Base-by-base conservation (phyloP, 2,113 vertebrate species). In the Seriola quinqueradiata region DNA sequence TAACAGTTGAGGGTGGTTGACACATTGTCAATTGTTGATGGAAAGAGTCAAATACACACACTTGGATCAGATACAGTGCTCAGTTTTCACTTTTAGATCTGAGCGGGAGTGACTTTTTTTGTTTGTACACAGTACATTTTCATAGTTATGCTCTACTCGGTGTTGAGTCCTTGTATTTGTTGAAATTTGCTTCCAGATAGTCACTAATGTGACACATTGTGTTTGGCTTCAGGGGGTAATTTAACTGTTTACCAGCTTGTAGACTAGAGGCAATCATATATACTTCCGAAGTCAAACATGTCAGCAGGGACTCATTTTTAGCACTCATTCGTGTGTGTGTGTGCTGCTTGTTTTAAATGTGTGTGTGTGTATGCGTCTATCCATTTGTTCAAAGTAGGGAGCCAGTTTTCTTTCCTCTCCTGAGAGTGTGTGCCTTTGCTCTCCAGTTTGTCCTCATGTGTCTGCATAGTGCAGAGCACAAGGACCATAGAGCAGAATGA, bases 191-290 rank as follows among this genome's bases (percentile, higher is more conserved):
- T 28, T 69, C 58, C 48, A 57, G 44, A 78, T 69, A 42, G 68
- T 70, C 42, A 77, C 48, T 67, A 70, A 83, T 58, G 34, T 85
- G 83, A 66, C 55, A 76, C 61, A 48, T 46, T 63, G 70, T 77
- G 61, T 86, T 84, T 70, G 63, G 60, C 75, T 82, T 84, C 68
- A 69, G 64, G 86, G 78, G 76, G 68, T 83, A 87, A 90, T 90
- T 90, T 82, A 80, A 83, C 42, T 84, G 76, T 81, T 88, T 89
- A 87, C 77, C 55, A 87, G 48, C 54, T 89, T 60, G 55, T 55
- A 74, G 58, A 79, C 82, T 52, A 8, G 65, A 89, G 79, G 88
- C 70, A 80, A 82, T 86, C 75, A 79, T 77, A 70, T 70, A 77
- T 59, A 83, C 36, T 78, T 89, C 28, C 84, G 70, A 85, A 88